Conservation (phyloP, 2,888 invertebrate species). For the Ophion costatus region DNA sequence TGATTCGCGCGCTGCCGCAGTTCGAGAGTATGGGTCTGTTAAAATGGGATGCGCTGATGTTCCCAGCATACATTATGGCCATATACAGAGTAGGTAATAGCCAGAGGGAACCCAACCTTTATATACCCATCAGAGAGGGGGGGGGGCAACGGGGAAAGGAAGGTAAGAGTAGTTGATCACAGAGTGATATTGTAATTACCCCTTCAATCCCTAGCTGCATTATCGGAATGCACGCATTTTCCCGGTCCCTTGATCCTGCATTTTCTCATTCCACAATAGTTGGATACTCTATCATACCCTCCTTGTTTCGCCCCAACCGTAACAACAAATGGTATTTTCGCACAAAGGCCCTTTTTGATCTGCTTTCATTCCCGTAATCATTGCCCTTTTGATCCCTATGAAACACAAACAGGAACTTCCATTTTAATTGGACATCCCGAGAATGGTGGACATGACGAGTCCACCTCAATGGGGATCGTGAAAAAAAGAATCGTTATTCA, state of each 20-base stretch:
- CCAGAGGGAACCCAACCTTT: not conserved
- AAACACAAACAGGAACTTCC: not conserved
- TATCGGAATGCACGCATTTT: slow-evolving; percentile 66
- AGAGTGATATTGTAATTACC: slow-evolving; percentile 66
- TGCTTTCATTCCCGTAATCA: slow-evolving; percentile 54
- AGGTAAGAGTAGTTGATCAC: slow-evolving; percentile 42
- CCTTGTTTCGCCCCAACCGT: slow-evolving; percentile 14
- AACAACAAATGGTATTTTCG: slow-evolving; percentile 47
- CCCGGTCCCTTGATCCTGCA: slow-evolving; percentile 39
- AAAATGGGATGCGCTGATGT: slow-evolving; percentile 42
- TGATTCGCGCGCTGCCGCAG: slow-evolving; percentile 39
- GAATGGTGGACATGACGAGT: too few species aligned
- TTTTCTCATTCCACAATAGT: slow-evolving; percentile 39
- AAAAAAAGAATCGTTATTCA: too few species aligned
- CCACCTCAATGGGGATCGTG: too few species aligned
- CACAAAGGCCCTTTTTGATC: slow-evolving; percentile 49
- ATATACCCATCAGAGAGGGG: slow-evolving; percentile 1
- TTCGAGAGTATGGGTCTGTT: slow-evolving; percentile 17
- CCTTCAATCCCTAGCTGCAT: slow-evolving; percentile 58
- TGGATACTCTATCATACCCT: slow-evolving; percentile 19
- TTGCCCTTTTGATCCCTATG: not conserved
- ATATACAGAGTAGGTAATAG: slow-evolving; percentile 30
- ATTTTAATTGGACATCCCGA: too few species aligned
- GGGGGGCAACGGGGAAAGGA: slow-evolving; percentile 2
- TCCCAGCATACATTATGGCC: slow-evolving; percentile 28